phyloP scores from a whole-genome alignment of 2,888 invertebrate species.

The Pantelozetes paolii region DNA sequence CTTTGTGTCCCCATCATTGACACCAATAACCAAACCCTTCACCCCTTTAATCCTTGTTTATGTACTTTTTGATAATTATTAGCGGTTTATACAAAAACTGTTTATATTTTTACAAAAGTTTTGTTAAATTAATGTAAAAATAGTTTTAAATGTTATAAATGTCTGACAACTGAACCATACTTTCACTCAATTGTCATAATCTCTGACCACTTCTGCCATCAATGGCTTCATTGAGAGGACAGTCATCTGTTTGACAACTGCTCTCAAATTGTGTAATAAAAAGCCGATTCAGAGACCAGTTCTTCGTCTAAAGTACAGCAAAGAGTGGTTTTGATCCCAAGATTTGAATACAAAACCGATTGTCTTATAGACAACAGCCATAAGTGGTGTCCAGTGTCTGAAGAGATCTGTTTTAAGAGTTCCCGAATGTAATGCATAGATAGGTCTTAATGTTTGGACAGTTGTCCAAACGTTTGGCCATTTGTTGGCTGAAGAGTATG shows the following conservation, averaged over 20 bases:
- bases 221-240: neutral
- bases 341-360: slow-evolving; percentile 50
- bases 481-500: slow-evolving; percentile 51
- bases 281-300: slow-evolving; percentile 51
- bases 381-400: slow-evolving; percentile 51
- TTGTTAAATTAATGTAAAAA: no score
- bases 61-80: no score
- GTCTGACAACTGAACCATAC: neutral
- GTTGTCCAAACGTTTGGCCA: slow-evolving; percentile 50
- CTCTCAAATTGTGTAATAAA: slow-evolving; percentile 47
- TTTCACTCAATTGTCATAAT: slow-evolving; percentile 6
- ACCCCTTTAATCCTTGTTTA: no score
- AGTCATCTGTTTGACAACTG: neutral
- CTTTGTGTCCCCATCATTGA: no score
- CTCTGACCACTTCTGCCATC: neutral
- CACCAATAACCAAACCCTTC: no score
- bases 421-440: slow-evolving; percentile 56
- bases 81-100: no score
- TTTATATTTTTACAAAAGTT: no score
- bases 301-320: slow-evolving; percentile 59
- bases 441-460: slow-evolving; percentile 48
- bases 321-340: slow-evolving; percentile 67
- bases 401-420: slow-evolving; percentile 53
- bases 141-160: neutral
- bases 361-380: slow-evolving; percentile 50